Conservation (phyloP, 2,797 vertebrate species). For the Podarcis lilfordi region DNA sequence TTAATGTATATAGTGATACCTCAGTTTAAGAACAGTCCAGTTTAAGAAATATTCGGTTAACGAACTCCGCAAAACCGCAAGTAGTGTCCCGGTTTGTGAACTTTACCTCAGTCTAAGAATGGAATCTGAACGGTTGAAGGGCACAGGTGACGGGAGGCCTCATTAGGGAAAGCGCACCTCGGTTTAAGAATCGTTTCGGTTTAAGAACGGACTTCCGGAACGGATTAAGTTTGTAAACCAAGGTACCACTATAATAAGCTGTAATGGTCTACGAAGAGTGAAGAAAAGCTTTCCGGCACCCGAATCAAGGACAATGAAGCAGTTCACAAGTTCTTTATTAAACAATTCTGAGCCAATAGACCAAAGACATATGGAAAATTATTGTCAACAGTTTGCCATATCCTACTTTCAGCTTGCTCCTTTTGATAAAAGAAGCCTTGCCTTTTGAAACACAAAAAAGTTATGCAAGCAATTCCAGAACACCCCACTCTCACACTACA, state of each 20-base stretch:
- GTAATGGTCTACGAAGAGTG: background rate
- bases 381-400: background rate
- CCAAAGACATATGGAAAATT: background rate
- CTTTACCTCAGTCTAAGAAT: too few relatives aligned
- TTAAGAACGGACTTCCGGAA: too few relatives aligned
- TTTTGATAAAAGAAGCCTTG: background rate
- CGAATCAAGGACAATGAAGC: background rate
- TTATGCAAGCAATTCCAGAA: background rate
- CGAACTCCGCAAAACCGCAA: too few relatives aligned
- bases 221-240: too few relatives aligned
- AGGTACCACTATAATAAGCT: too few relatives aligned
- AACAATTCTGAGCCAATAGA: background rate
- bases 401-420: background rate
- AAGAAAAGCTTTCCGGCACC: background rate
- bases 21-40: too few relatives aligned
- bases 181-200: too few relatives aligned
- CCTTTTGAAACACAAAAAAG: background rate
- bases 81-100: too few relatives aligned
- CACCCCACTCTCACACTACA: background rate
- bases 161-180: too few relatives aligned
- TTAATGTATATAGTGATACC: background rate
- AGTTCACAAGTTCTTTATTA: constrained; percentile 3
- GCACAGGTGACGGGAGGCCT: too few relatives aligned
- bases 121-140: too few relatives aligned
- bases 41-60: too few relatives aligned